Evolutionary conservation across 2,888 invertebrate species (phyloP).

Genomic region (Spodoptera littoralis): DNA sequence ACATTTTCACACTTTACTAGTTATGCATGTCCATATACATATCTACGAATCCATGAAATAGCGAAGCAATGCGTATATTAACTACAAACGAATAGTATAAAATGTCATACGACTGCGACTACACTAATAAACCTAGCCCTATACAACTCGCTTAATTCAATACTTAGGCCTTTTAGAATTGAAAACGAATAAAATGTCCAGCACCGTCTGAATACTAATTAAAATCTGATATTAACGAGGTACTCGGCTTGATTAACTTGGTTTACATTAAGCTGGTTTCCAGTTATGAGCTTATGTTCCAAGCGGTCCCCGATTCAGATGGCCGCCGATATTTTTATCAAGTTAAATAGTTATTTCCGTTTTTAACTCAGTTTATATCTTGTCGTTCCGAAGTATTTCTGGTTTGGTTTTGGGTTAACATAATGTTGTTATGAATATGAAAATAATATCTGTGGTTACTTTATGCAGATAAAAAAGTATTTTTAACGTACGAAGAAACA

Average conservation of each 20-base stretch:
- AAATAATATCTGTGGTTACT: too few relatives aligned
- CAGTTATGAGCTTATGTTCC: constrained; percentile 27
- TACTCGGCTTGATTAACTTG: constrained; percentile 35
- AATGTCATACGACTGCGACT: neutral
- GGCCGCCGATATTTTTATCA: constrained; percentile 5
- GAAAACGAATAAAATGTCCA: constrained; percentile 10
- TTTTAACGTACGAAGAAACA: too few relatives aligned
- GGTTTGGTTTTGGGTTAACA: too few relatives aligned
- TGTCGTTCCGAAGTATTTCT: too few relatives aligned
- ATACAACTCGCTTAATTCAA: constrained; percentile 1
- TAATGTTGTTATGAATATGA: too few relatives aligned
- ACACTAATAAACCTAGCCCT: constrained; percentile 16
- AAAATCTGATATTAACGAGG: constrained; percentile 30
- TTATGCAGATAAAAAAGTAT: too few relatives aligned
- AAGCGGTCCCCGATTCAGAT: constrained; percentile 14
- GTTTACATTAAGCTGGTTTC: constrained; percentile 24
- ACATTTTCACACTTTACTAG: too few relatives aligned
- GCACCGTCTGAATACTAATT: constrained; percentile 42
- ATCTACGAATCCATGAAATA: too few relatives aligned
- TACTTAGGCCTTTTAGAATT: constrained; percentile 16
- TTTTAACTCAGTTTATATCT: too few relatives aligned
- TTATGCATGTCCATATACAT: too few relatives aligned
- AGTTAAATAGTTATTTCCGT: neutral
- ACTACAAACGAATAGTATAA: too few relatives aligned
- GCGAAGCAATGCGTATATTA: too few relatives aligned